A percentile compares a stretch with the other conserved stretches of the same genome.
These are phyloP conservation scores for Petaurus breviceps DNA, from an alignment of 2,113 vertebrate species.

Conservation along the genomic window DNA sequence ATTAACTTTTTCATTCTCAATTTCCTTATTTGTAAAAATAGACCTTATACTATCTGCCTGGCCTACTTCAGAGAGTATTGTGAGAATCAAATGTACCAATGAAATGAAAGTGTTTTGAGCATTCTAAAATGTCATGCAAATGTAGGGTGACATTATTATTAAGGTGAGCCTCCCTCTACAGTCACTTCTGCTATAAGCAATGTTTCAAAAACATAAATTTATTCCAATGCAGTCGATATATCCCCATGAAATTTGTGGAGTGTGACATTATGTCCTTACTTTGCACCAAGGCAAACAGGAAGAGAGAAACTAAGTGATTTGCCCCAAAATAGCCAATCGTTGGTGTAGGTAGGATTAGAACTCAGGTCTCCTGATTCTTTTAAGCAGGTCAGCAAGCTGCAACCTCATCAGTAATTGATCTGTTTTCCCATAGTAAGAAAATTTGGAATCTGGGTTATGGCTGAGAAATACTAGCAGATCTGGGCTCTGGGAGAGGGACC, in stretches of 20 bases:
- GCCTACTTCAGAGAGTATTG: background rate
- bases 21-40: background rate
- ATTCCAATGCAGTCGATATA: background rate
- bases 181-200: background rate
- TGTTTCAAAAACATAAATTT: background rate
- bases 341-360: background rate
- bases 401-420: background rate
- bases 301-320: background rate
- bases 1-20: background rate
- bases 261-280: background rate
- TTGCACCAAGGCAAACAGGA: background rate
- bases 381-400: background rate
- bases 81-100: background rate
- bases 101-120: background rate
- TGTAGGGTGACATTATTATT: background rate
- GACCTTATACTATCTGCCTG: background rate
- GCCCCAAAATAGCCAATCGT: background rate
- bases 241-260: slow-evolving; percentile 1
- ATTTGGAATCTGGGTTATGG: background rate
- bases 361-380: background rate
- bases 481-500: background rate
- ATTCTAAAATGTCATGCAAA: background rate
- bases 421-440: background rate
- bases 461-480: background rate
- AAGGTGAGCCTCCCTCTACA: background rate